These are phyloP conservation scores for Molossus molossus DNA, from an alignment of 2,797 vertebrate species.

Conservation along the genomic window DNA sequence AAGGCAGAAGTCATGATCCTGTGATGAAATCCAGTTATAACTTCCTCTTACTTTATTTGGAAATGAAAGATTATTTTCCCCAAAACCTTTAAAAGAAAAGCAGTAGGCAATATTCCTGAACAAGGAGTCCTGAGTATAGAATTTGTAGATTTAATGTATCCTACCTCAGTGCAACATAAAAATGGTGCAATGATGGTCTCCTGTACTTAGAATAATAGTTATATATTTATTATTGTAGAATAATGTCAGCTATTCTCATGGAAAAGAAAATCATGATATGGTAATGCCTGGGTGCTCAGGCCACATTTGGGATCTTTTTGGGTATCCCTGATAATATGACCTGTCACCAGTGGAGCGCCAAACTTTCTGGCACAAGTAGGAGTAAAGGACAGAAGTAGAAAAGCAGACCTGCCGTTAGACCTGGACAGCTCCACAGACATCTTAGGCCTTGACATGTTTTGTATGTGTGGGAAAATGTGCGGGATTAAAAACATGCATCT, in stretches of 20 bases:
- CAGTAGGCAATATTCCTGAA: constrained; percentile 38
- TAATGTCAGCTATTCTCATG: neutral
- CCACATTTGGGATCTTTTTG: constrained; percentile 5
- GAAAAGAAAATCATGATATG: neutral
- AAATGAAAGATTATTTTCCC: constrained; percentile 7
- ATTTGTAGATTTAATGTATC: neutral
- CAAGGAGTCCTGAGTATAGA: neutral
- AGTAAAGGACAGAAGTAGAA: neutral
- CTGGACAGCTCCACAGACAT: neutral
- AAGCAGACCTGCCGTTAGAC: neutral
- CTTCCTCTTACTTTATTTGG: neutral
- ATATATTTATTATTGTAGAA: neutral
- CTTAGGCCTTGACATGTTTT: neutral
- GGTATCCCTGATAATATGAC: neutral
- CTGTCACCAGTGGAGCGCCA: neutral
- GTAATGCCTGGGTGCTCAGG: neutral
- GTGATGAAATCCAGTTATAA: neutral
- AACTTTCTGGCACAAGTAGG: neutral
- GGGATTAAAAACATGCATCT: neutral
- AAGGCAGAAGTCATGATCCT: neutral
- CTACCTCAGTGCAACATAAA: neutral
- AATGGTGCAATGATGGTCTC: neutral
- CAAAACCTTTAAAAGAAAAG: neutral
- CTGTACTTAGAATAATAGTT: neutral
- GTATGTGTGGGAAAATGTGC: neutral